Conservation (phyloP, 2,888 invertebrate species). For the Belgica antarctica region DNA sequence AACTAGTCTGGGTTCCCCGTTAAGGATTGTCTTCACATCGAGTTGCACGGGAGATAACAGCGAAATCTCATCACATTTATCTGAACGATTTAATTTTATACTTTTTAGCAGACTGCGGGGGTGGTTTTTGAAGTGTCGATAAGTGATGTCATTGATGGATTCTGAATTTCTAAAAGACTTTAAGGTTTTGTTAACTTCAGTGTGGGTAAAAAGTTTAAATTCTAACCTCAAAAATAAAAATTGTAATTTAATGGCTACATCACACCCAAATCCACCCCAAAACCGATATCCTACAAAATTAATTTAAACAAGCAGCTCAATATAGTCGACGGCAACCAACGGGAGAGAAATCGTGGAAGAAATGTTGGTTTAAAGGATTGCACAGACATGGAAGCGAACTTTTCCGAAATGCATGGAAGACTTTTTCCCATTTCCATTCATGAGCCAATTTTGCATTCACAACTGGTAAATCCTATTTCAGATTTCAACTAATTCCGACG, state of each 20-base stretch:
- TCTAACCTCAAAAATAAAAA: too few species aligned
- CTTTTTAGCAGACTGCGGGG: too few species aligned
- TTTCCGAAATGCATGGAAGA: too few species aligned
- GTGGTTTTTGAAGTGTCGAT: too few species aligned
- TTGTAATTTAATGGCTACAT: too few species aligned
- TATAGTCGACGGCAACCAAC: background rate
- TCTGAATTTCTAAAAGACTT: slow-evolving; percentile 28
- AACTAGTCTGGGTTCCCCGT: background rate
- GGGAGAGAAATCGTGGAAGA: background rate
- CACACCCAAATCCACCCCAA: too few species aligned
- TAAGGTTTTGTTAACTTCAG: slow-evolving; percentile 13
- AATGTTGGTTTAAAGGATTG: background rate
- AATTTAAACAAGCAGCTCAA: slow-evolving; percentile 19
- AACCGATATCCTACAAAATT: slow-evolving; percentile 19
- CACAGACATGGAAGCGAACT: background rate
- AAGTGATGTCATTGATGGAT: too few species aligned
- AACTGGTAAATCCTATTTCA: background rate
- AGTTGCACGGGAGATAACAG: too few species aligned
- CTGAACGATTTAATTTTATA: background rate
- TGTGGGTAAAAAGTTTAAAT: background rate
- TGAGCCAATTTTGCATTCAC: slow-evolving; percentile 10
- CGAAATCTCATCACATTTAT: too few species aligned
- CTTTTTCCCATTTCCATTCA: slow-evolving; percentile 20
- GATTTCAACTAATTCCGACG: background rate
- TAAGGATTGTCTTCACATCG: too few species aligned